Evolutionary conservation across 2,888 invertebrate species (phyloP).

Genomic region (Stenodera caucasica): DNA sequence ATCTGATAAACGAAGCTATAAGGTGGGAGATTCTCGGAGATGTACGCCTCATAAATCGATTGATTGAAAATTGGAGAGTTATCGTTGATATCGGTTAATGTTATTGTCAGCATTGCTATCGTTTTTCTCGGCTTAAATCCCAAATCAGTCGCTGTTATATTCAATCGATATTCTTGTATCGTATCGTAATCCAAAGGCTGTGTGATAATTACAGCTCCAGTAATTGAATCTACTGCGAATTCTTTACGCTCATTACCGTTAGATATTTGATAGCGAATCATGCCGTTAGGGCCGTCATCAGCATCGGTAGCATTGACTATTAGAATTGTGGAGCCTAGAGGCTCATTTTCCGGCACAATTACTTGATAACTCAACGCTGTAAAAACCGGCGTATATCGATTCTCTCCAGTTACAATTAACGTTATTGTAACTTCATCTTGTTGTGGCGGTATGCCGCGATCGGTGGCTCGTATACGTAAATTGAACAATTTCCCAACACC

Average conservation of each 20-base stretch:
- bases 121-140: conserved; percentile 79
- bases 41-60: conserved; percentile 71
- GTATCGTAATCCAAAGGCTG: conserved; percentile 85
- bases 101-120: conserved; percentile 80
- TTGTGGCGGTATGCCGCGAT: conserved; percentile 86
- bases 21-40: conserved; percentile 80
- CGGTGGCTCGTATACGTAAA: conserved; percentile 74
- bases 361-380: conserved; percentile 84
- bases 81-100: conserved; percentile 90
- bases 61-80: conserved; percentile 87
- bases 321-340: conserved; percentile 80
- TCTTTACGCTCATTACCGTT: conserved; percentile 80
- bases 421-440: conserved; percentile 73
- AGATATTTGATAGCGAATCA: conserved; percentile 80
- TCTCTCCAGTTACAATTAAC: conserved; percentile 83
- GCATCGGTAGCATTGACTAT: conserved; percentile 83
- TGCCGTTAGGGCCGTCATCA: conserved; percentile 88
- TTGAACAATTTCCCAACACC: conserved; percentile 67
- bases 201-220: conserved; percentile 79
- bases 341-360: conserved; percentile 89
- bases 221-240: conserved; percentile 75
- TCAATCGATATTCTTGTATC: conserved; percentile 80
- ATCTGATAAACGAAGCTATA: conserved; percentile 76
- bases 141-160: conserved; percentile 84
- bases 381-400: conserved; percentile 78